Evolutionary conservation across 2,888 invertebrate genomes (phyloP).

Genomic region (Hypsopygia costalis): DNA sequence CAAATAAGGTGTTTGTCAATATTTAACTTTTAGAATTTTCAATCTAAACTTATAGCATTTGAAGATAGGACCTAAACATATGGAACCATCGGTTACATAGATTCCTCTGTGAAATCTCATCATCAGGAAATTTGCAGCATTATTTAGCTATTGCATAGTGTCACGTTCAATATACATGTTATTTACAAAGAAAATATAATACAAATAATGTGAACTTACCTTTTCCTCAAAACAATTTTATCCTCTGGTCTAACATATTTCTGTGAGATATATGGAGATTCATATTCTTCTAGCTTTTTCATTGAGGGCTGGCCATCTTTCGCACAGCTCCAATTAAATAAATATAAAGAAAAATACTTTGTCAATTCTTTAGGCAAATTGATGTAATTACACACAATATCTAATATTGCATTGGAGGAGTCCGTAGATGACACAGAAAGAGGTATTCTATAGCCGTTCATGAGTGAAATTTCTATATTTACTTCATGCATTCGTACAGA

Average conservation of each 20-base stretch:
- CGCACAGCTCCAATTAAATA: conserved; percentile 89
- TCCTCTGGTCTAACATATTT: conserved; percentile 87
- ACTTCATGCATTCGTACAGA: conserved; percentile 85
- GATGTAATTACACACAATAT: conserved; percentile 90
- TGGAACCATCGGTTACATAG: too few species aligned
- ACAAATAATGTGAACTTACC: conserved; percentile 81
- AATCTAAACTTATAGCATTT: too few species aligned
- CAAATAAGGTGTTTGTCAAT: too few species aligned
- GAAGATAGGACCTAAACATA: too few species aligned
- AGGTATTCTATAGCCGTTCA: conserved; percentile 92
- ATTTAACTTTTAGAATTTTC: too few species aligned
- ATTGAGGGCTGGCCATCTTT: conserved; percentile 87
- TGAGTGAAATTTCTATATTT: conserved; percentile 89
- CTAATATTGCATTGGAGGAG: conserved; percentile 90
- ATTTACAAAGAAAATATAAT: too few species aligned
- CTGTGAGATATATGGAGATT: conserved; percentile 96
- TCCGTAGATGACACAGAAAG: conserved; percentile 90
- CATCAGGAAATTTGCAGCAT: too few species aligned
- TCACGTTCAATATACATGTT: too few species aligned
- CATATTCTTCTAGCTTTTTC: conserved; percentile 96
- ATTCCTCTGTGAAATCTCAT: too few species aligned
- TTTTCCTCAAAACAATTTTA: conserved; percentile 92
- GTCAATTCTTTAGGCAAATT: conserved; percentile 89
- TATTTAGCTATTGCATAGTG: too few species aligned
- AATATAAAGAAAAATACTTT: conserved; percentile 94